Conservation (phyloP, 2,888 invertebrate species). For the Actias luna region DNA sequence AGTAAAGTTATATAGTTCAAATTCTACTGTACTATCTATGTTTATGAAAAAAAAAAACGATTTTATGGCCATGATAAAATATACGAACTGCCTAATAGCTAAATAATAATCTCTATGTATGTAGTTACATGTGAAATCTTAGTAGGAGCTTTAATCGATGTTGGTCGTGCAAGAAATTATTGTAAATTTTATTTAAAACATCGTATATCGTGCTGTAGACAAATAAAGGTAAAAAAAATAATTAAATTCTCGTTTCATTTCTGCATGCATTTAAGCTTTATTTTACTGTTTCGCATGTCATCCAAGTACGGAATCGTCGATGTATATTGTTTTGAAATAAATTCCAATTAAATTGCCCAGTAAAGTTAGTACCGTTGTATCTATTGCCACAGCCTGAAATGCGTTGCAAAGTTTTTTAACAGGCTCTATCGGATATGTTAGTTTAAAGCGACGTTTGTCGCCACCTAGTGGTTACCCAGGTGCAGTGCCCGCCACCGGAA, state of each 20-base stretch:
- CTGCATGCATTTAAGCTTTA: conserved; percentile 42
- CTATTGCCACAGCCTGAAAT: not conserved
- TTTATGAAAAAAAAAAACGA: conserved; percentile 43
- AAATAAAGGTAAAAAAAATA: conserved; percentile 65
- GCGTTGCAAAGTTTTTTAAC: not conserved
- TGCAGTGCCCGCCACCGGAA: conserved; percentile 95
- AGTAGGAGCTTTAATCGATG: conserved; percentile 67
- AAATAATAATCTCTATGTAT: conserved; percentile 48
- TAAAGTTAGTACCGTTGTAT: not conserved
- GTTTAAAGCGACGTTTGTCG: conserved; percentile 42
- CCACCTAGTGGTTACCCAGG: conserved; percentile 91
- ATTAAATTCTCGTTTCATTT: conserved; percentile 64
- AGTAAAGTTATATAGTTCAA: conserved; percentile 65
- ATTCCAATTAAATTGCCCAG: not conserved
- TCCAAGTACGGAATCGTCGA: conserved; percentile 6
- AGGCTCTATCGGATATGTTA: not conserved
- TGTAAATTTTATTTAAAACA: conserved; percentile 54
- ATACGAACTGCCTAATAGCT: conserved; percentile 61
- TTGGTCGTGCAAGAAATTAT: conserved; percentile 59
- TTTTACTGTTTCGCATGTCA: conserved; percentile 24
- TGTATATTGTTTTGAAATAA: not conserved
- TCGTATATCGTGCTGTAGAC: conserved; percentile 53
- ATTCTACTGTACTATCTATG: conserved; percentile 66
- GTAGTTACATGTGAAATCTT: conserved; percentile 30
- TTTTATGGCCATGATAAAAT: conserved; percentile 74